Percentiles rank a stretch among this genome's conserved stretches.
Evolutionary conservation across 2,797 vertebrate genomes (phyloP).

Genomic region (Echeneis naucrates): DNA sequence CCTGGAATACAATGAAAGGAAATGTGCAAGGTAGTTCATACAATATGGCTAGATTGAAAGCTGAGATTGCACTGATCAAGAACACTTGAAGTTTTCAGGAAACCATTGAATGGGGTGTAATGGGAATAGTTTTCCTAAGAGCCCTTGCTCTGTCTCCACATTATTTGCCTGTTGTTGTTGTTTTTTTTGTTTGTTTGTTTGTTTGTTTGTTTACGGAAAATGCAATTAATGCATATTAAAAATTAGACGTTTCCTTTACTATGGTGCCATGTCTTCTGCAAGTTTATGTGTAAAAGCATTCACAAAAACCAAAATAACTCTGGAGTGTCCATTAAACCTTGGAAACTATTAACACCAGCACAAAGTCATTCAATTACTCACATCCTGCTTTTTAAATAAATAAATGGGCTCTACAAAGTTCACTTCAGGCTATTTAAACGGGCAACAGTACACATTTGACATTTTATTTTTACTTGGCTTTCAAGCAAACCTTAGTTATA

Average conservation of each 20-base stretch:
- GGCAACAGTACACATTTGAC: background rate
- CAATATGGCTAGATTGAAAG: conserved; percentile 64
- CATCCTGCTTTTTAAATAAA: conserved; percentile 26
- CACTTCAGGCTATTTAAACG: background rate
- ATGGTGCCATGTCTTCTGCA: no score
- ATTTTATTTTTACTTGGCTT: background rate
- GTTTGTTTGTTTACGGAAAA: background rate
- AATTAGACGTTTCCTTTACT: background rate
- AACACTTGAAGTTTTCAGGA: conserved; percentile 62
- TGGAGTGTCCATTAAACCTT: background rate
- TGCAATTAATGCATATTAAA: background rate
- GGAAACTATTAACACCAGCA: background rate
- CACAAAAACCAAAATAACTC: background rate
- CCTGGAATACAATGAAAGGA: conserved; percentile 77
- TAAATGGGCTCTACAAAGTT: background rate
- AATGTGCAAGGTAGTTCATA: conserved; percentile 69
- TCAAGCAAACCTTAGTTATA: background rate
- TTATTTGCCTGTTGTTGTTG: background rate
- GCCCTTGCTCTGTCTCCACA: background rate
- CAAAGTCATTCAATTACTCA: conserved; percentile 28
- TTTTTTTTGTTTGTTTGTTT: no score
- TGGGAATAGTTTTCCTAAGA: conserved; percentile 39
- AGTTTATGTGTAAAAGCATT: background rate
- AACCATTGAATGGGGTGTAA: conserved; percentile 52
- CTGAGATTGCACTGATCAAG: conserved; percentile 62